phyloP scores from a whole-genome alignment of 2,113 vertebrate genomes.

The Solea solea region DNA sequence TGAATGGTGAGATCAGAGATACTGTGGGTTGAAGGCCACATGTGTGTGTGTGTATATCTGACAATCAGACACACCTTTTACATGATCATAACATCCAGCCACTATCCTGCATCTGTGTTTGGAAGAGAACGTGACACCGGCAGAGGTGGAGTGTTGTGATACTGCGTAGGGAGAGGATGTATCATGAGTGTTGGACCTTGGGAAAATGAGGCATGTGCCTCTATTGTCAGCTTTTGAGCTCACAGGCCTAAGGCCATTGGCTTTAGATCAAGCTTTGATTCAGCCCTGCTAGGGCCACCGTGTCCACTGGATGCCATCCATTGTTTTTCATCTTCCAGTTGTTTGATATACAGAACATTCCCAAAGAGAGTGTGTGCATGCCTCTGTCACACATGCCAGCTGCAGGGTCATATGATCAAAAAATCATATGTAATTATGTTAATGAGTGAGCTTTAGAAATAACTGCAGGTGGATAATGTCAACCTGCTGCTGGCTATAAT shows the following conservation, averaged over 20 bases:
- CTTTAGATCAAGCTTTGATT: conserved; percentile 58
- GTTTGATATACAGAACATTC: conserved; percentile 65
- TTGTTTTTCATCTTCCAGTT: conserved; percentile 61
- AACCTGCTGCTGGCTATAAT: too few species aligned
- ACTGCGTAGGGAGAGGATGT: conserved; percentile 21
- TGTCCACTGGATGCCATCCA: conserved; percentile 44
- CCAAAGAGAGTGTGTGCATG: conserved; percentile 34
- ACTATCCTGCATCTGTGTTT: conserved; percentile 4
- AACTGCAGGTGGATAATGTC: neutral
- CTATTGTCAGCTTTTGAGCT: conserved; percentile 61
- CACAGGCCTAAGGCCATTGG: conserved; percentile 55
- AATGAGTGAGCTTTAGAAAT: too few species aligned
- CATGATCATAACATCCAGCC: neutral
- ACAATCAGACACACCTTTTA: conserved; percentile 23
- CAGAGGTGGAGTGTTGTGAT: conserved; percentile 1
- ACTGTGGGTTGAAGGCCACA: neutral
- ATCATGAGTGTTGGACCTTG: conserved; percentile 13
- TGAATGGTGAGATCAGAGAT: conserved; percentile 84
- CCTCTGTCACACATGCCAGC: conserved; percentile 28
- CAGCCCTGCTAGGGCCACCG: conserved; percentile 42
- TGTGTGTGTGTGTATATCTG: neutral
- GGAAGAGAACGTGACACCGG: conserved; percentile 1
- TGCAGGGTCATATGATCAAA: conserved; percentile 44
- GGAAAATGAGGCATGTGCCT: conserved; percentile 32
- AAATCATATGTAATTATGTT: too few species aligned